A percentile compares a stretch with the other conserved stretches of the same genome.
These are phyloP conservation scores for Mylabris sibirica DNA, from an alignment of 2,888 invertebrate genomes.

Conservation along the genomic window DNA sequence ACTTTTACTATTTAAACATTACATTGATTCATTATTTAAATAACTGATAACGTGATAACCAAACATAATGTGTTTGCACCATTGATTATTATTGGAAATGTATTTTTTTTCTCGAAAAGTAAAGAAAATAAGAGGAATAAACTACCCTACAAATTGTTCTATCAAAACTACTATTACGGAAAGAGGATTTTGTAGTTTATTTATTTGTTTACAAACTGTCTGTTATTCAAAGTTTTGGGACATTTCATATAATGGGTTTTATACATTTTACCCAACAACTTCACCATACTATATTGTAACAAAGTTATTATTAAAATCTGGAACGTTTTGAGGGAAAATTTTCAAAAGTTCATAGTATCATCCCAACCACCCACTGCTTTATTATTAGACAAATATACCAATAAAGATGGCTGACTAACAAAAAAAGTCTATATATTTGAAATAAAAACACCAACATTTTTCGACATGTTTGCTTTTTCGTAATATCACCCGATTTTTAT, in stretches of 20 bases:
- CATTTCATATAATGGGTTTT: constrained; percentile 1
- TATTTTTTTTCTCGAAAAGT: neutral
- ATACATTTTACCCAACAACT: neutral
- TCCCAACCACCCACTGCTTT: neutral
- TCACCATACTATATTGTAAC: neutral
- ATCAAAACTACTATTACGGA: neutral
- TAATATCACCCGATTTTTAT: too few species aligned
- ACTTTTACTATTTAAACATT: neutral
- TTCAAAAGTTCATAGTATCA: neutral
- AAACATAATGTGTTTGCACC: neutral
- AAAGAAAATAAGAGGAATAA: neutral
- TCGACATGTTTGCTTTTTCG: too few species aligned
- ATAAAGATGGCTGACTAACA: neutral
- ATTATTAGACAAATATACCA: neutral
- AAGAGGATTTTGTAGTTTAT: neutral
- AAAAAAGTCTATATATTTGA: neutral
- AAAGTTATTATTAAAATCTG: neutral
- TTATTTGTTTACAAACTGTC: constrained; percentile 11
- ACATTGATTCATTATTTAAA: constrained; percentile 9
- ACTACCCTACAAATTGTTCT: neutral
- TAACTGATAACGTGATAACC: constrained; percentile 7
- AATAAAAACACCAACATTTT: too few species aligned
- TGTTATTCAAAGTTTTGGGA: neutral
- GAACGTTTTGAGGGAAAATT: neutral
- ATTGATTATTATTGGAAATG: neutral